Conservation (phyloP, 2,113 vertebrate species). For the Datnioides undecimradiatus region DNA sequence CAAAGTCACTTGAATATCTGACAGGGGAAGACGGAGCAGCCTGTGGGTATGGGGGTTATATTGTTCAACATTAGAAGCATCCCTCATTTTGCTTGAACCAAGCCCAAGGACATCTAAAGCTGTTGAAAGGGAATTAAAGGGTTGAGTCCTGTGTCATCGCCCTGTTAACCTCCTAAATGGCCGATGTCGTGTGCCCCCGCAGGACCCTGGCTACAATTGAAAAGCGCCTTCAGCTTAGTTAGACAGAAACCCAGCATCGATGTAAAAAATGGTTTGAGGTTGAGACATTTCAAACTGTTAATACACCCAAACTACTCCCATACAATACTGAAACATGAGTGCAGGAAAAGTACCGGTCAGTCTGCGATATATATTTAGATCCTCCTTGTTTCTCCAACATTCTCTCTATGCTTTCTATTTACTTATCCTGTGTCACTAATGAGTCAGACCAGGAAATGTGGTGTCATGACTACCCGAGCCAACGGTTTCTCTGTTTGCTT, state of each 20-base stretch:
- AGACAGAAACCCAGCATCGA: neutral
- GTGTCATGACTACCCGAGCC: conserved; percentile 49
- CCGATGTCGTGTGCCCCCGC: conserved; percentile 1
- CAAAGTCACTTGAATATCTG: neutral
- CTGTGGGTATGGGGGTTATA: neutral
- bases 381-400: conserved; percentile 10
- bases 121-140: conserved; percentile 62
- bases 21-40: neutral
- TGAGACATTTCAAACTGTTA: neutral
- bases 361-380: conserved; percentile 31
- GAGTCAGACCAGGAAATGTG: conserved; percentile 58
- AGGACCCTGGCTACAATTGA: conserved; percentile 7
- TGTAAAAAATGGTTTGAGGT: neutral
- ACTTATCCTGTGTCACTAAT: conserved; percentile 29
- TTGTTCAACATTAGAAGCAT: conserved; percentile 1
- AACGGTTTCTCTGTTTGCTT: conserved; percentile 48
- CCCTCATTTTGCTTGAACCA: conserved; percentile 18
- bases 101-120: conserved; percentile 51
- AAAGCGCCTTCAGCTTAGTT: conserved; percentile 37
- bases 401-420: conserved; percentile 15
- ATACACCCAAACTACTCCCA: neutral
- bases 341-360: conserved; percentile 24
- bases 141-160: conserved; percentile 76
- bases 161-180: conserved; percentile 60
- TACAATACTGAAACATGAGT: neutral